These are phyloP conservation scores for Taenioides sp. DNA, from an alignment of 2,797 vertebrate genomes.

Conservation along the genomic window DNA sequence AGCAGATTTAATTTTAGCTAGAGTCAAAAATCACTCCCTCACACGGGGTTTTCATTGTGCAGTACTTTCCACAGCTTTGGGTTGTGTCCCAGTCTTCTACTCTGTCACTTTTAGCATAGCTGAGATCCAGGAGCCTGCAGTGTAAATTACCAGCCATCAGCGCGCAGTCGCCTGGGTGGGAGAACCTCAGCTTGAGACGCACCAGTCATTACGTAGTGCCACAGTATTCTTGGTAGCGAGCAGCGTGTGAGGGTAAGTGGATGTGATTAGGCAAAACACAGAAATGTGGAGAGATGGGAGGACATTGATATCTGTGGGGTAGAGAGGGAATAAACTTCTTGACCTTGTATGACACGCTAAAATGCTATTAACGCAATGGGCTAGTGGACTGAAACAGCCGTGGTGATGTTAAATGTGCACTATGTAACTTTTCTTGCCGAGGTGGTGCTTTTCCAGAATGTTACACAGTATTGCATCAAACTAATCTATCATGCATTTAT, in stretches of 20 bases:
- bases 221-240: conserved; percentile 44
- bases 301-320: conserved; percentile 12
- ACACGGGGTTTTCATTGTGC: conserved; percentile 29
- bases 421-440: no score
- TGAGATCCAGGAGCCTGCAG: conserved; percentile 60
- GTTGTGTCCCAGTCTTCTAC: conserved; percentile 21
- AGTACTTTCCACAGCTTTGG: conserved; percentile 39
- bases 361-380: not conserved
- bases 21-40: conserved; percentile 1
- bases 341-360: conserved; percentile 1
- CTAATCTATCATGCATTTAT: no score
- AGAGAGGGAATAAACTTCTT: not conserved
- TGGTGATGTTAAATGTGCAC: not conserved
- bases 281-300: not conserved
- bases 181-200: conserved; percentile 55
- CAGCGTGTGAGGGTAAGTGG: conserved; percentile 42
- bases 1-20: conserved; percentile 49
- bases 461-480: no score
- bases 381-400: not conserved
- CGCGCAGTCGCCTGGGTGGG: conserved; percentile 42
- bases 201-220: conserved; percentile 57
- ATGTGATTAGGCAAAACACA: conserved; percentile 34
- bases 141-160: conserved; percentile 61
- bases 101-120: conserved; percentile 47
- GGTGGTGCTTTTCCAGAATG: no score